Evolutionary conservation across 2,113 vertebrate species (phyloP).

Genomic region (Anarhynchus alexandrinus): DNA sequence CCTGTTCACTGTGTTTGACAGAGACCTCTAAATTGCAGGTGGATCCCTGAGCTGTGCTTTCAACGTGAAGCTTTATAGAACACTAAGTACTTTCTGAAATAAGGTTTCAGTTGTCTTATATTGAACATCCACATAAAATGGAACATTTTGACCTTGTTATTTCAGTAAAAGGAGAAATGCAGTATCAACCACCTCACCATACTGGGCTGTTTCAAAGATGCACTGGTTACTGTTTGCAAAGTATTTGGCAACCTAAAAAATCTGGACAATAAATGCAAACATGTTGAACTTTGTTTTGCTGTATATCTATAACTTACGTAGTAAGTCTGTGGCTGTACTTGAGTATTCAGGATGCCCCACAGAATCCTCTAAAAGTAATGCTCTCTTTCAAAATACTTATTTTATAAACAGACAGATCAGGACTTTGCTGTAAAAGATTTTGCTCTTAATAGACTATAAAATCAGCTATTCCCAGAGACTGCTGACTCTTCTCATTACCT

Average conservation of each 20-base stretch:
- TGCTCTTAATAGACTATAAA: constrained; percentile 19
- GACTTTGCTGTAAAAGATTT: background rate
- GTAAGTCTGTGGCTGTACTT: background rate
- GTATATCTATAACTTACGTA: background rate
- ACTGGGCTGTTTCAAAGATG: background rate
- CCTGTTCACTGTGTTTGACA: background rate
- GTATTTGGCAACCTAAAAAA: background rate
- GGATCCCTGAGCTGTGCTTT: background rate
- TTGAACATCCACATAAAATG: background rate
- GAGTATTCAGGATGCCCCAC: background rate
- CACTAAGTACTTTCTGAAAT: constrained; percentile 24
- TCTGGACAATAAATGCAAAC: background rate
- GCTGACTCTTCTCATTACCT: constrained; percentile 5
- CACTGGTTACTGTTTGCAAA: background rate
- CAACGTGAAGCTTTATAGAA: background rate
- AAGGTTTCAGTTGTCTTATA: background rate
- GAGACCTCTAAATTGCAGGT: constrained; percentile 18
- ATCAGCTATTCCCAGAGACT: background rate
- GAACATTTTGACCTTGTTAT: constrained; percentile 19
- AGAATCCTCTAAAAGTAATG: background rate
- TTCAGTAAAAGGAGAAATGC: background rate
- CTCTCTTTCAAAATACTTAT: background rate
- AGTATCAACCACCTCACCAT: background rate
- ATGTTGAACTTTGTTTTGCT: background rate
- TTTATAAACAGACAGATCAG: background rate